phyloP scores from a whole-genome alignment of 2,113 vertebrate genomes.

The Merops nubicus region DNA sequence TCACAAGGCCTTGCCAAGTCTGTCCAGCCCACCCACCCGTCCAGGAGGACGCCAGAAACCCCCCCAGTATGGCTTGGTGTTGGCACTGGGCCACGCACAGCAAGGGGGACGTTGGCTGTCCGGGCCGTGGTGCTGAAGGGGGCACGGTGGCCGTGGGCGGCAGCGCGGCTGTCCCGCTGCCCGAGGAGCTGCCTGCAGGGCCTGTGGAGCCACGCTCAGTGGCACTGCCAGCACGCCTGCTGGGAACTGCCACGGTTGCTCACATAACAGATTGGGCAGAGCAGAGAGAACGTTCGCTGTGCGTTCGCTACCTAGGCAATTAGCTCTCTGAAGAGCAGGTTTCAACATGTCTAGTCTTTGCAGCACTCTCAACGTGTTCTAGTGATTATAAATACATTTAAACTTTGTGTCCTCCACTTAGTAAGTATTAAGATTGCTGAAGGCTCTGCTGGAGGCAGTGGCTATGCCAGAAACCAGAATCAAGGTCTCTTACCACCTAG shows the following conservation, averaged over 20 bases:
- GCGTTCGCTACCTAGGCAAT: fast-evolving
- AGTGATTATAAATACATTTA: background rate
- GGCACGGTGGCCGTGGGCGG: fast-evolving
- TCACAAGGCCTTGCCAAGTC: background rate
- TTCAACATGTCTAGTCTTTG: fast-evolving
- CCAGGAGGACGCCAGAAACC: background rate
- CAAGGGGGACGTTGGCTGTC: background rate
- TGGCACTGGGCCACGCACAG: background rate
- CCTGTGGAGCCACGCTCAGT: fast-evolving
- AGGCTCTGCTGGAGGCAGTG: background rate
- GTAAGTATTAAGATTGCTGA: background rate
- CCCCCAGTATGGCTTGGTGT: background rate
- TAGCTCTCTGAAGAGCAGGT: background rate
- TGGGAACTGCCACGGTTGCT: background rate
- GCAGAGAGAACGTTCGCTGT: fast-evolving
- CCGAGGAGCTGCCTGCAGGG: background rate
- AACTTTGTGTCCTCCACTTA: background rate
- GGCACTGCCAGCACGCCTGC: background rate
- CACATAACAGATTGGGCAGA: background rate
- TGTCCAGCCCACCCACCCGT: conserved; percentile 1
- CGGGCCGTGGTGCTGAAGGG: background rate
- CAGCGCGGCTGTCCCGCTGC: fast-evolving
- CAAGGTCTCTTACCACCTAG: background rate
- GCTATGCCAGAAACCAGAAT: background rate
- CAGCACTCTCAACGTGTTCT: background rate